Evolutionary conservation across 2,113 vertebrate species (phyloP), one percentile per base, ranked within the genome.

Genomic region (Corydoras maculifer): DNA sequence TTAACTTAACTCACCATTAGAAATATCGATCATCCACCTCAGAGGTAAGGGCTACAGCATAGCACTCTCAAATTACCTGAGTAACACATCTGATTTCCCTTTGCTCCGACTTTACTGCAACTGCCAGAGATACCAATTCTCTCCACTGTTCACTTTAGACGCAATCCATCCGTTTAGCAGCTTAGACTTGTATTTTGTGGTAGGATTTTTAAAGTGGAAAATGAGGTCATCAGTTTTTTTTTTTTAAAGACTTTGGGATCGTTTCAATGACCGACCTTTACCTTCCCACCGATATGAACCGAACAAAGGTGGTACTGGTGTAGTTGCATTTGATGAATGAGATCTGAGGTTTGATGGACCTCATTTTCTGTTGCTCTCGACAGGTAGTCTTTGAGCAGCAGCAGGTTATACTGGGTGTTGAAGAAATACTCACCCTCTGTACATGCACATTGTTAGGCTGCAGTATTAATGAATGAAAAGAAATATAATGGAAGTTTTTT

Each of bases 1-100:
- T 79, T 74, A 77, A 79, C 66, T 79, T 79, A 75, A 73, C 68
- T 55, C 73, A 69, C 68, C 75, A 79, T 77, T 68, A 77, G 51
- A 69, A 70, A 43, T 75, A 79, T 81, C 57, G 77, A 81, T 79
- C 62, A 43, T 43, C 58, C 58, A 55, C 5, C 68, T 70, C 50
- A 59, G 64, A 74, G 65, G 53, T 32, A 58, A 35, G 48, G 63
- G 51, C 48, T 58, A 15, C 8, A 73, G 57, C 66, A 59, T 18
- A 68, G 73, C 13, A 51, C 60, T 61, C 75, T 77, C 73, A 43
- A 13, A 35, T 71, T 68, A 62, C 74, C 70, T 11, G 25, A 32
- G 53, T 18, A 53, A 70, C 50, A 25, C 15, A 48, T 74, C 68
- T 60, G 7, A 67, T 70, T 74, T 72, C 51, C 5, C 68, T 58